Evolutionary conservation across 2,888 invertebrate genomes (phyloP), one percentile per base, ranked within the genome.

Genomic region (Acronicta aceris): DNA sequence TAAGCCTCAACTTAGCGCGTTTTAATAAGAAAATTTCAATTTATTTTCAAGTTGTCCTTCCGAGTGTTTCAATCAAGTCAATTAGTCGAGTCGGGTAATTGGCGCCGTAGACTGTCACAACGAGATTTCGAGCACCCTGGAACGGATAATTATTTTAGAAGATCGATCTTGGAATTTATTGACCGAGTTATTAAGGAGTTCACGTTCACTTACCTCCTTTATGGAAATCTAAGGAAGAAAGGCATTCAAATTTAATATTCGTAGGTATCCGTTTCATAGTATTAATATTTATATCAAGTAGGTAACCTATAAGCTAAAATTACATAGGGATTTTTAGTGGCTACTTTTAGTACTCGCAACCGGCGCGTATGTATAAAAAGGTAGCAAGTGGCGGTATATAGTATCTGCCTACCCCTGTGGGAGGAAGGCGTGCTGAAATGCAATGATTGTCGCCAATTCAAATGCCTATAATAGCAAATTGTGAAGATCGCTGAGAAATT

Each of bases 21-120:
- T 72, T 64, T 71, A 73, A 78, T 71, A 57, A 62, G 57, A 71
- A 76, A 68, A 76, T 77, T 76, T 58, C 62, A 77, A 77, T 75
- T 68, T 67, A 70, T 57, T 67, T 66, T 38, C 50, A 62, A 73
- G 58, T 63, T 62, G 50, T 42, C 45, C 55, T 54, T 55, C 36
- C 50, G 55, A 73, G 64, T 72, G 62, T 72, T 76, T 75, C 61
- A 73, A 70, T 79, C 68, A 60, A 66, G 74, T 68, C 69, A 81
- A 75, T 72, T 79, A 74, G 53, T 64, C 25, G 59, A 58, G 43
- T 45, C 45, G 62, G 54, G 42, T 72, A 75, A 76, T 80, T 78
- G 66, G 52, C 53, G 51, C 56, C 53, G 53, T 54, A 51, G 56
- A 62, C 67, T 67, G 56, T 70, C 62, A 60, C 59, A 52, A 45